Evolutionary conservation across 2,797 vertebrate genomes (phyloP), one percentile per base, ranked within the genome.

Genomic region (Trematomus bernacchii): DNA sequence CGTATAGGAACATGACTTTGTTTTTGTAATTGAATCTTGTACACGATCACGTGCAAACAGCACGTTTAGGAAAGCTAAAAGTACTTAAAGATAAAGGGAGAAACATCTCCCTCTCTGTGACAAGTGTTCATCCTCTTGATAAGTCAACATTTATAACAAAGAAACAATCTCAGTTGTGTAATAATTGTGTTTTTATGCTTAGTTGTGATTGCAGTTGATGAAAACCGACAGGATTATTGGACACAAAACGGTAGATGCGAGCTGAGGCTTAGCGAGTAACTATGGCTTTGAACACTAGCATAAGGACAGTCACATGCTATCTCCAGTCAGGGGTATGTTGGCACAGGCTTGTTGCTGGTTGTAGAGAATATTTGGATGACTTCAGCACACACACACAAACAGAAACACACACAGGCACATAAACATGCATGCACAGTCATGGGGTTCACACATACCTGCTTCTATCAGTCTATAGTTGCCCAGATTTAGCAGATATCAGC

Each of bases 291-390:
- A 91, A 90, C 84, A 87, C 87, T 80, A 91, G 90, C 93, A 94
- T 92, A 93, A 92, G 92, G 92, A 91, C 93, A 59, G 93, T 93
- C 92, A 92, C 93, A 88, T 93, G 93, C 85, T 87, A 84, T 86
- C 85, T 92, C 88, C 92, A 91, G 91, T 92, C 89, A 91, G 91
- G 90, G 91, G 91, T 90, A 78, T 89, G 85, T 77, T 93, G 93
- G 93, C 93, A 93, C 85, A 67, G 85, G 69, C 77, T 79, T 33
- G 83, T 33, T 74, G 69, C 78, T 91, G 90, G 82, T 92, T 85
- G 86, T 77, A 66, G 85, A 68, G 80, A 88, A 82, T 92, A 87
- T 91, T 93, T 91, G 89, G 91, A 91, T 86, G 91, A 92, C 89
- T 87, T 93, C 91, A 94, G 88, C 86, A 83, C 80, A 69, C 2